Evolutionary conservation across 2,888 invertebrate species (phyloP), one percentile per base, ranked within the genome.

Genomic region (Drosophila neutralis): DNA sequence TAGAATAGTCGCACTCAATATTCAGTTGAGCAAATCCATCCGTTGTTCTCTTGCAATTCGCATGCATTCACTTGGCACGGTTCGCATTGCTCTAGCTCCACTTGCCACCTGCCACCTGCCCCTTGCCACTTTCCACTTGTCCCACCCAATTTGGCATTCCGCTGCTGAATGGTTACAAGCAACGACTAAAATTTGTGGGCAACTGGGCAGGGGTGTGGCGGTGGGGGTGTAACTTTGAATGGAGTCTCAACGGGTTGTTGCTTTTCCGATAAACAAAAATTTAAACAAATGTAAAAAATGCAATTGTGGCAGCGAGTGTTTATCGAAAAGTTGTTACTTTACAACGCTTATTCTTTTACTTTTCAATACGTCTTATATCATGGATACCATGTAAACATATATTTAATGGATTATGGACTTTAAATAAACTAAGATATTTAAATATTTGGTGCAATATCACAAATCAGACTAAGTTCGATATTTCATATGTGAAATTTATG

Each of bases 21-120:
- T 87, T 89, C 87, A 87, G 88, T 85, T 87, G 90, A 85, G 88
- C 90, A 88, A 83, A 85, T 85, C 85, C 85, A 81, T 87, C 79
- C 84, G 84, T 87, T 87, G 78, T 76, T 76, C 76, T 67, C 45
- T 49, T 80, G 79, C 87, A 78, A 76, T 82, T 87, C 87, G 76
- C 76, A 80, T 86, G 83, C 83, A 88, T 80, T 85, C 80, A 72
- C 78, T 75, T 65, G 82, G 57, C 63, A 83, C 75, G 66, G 29
- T 75, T 64, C 65, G 45, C 54, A 68, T 56, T 49, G 40, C 31
- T 66, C 64, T 36, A n/a, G 45, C 49, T 10, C 27, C 31, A 10
- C 31, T 10, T 31, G 31, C 31, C 31, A 31, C 8, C 6, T 31
- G 31, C 31, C 31, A 31, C 10, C 10, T 10, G 31, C 2, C 51